phyloP scores from a whole-genome alignment of 2,888 invertebrate genomes.

The Cyaniris semiargus region DNA sequence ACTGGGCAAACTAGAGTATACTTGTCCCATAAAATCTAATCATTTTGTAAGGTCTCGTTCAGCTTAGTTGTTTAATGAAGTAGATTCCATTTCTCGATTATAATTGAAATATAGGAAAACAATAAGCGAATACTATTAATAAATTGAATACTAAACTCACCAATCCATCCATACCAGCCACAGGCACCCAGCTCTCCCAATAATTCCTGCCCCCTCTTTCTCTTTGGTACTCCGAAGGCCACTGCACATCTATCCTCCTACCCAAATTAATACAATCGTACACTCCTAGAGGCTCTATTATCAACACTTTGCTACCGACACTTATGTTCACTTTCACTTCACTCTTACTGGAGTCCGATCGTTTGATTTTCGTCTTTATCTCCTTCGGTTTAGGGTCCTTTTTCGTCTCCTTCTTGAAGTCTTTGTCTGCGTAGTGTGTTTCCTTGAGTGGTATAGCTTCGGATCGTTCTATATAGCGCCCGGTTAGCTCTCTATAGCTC shows the following conservation, averaged over 20 bases:
- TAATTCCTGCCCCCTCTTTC: conserved; percentile 91
- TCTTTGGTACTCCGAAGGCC: conserved; percentile 95
- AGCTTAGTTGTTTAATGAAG: no score
- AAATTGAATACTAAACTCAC: conserved; percentile 60
- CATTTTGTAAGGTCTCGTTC: no score
- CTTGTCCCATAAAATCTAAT: no score
- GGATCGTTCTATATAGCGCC: conserved; percentile 70
- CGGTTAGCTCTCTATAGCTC: conserved; percentile 72
- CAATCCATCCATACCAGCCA: conserved; percentile 94
- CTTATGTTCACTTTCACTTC: conserved; percentile 67
- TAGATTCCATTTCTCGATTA: no score
- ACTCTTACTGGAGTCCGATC: conserved; percentile 68
- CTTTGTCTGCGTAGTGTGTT: conserved; percentile 54
- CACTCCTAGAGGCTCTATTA: conserved; percentile 80
- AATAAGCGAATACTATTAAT: no score
- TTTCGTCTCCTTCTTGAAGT: conserved; percentile 58
- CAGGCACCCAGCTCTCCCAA: conserved; percentile 94
- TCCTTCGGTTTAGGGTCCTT: conserved; percentile 65
- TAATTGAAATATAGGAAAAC: no score
- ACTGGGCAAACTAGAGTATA: no score
- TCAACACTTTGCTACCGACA: conserved; percentile 72
- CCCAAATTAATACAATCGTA: conserved; percentile 96
- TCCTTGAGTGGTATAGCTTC: conserved; percentile 63
- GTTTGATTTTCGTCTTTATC: conserved; percentile 69
- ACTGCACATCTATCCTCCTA: conserved; percentile 94